Evolutionary conservation across 2,113 vertebrate species (phyloP).

Genomic region (Ameiurus melas): DNA sequence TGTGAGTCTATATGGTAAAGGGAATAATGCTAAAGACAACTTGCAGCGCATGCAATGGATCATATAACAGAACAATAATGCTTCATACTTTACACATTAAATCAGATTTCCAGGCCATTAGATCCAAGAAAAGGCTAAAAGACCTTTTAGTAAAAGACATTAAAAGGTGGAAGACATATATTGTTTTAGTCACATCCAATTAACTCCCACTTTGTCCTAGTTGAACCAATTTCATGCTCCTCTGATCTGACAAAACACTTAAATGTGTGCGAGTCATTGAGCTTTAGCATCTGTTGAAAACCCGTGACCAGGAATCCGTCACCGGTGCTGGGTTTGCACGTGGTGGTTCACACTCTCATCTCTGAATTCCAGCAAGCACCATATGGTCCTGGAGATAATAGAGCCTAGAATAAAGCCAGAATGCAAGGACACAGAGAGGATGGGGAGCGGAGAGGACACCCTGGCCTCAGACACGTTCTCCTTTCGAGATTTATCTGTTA

Average conservation of each 20-base stretch:
- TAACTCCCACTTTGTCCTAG: conserved; percentile 63
- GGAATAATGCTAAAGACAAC: conserved; percentile 23
- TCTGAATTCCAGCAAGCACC: conserved; percentile 40
- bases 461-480: background rate
- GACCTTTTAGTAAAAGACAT: conserved; percentile 59
- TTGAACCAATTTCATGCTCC: conserved; percentile 69
- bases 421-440: conserved; percentile 9
- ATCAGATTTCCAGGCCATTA: conserved; percentile 24
- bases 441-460: background rate
- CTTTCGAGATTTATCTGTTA: conserved; percentile 20
- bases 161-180: conserved; percentile 57
- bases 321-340: conserved; percentile 35
- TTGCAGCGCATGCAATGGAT: background rate
- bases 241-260: conserved; percentile 62
- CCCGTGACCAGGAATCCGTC: conserved; percentile 51
- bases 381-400: conserved; percentile 37
- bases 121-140: conserved; percentile 36
- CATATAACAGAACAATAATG: conserved; percentile 9
- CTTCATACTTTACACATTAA: conserved; percentile 21
- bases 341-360: conserved; percentile 22
- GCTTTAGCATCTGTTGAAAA: conserved; percentile 60
- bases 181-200: conserved; percentile 64
- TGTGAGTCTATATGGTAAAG: background rate
- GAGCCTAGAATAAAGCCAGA: conserved; percentile 23
- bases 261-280: conserved; percentile 42